Base-by-base conservation (phyloP, 2,888 invertebrate species). In the Helicoverpa assulta region DNA sequence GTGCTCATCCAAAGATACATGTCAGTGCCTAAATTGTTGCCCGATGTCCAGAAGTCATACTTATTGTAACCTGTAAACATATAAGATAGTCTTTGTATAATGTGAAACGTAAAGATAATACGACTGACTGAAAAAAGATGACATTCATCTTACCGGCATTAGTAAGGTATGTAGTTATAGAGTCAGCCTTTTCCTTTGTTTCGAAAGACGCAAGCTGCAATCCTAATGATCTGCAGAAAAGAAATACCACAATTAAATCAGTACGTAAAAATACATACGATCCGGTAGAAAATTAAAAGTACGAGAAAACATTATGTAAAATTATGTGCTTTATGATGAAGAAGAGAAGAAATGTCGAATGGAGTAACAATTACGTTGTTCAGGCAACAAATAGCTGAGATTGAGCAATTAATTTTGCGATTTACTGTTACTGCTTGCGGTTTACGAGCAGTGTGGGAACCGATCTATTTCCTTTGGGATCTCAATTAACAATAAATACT, bases 1-100 rank as follows among this genome's bases (percentile, higher is more conserved):
- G 98, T 98, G 90, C 98, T 98, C 98, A 98, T 98, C 98, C 98
- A 98, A 70, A 98, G 95, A 92, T 98, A 97, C 98, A 98, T 98
- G 87, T 98, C 98, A 18, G 98, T 98, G 47, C 98, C 98, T 70
- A 98, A 95, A 84, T 98, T 97, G 93, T 98, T 98, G 73, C 98
- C 98, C 70, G 98, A 98, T 86, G 98, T 98, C 98, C 98, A 98
- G 92, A 98, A 98, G 90, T 98, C 98, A 86, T 97, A 98, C 88
- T 98, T 97, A 82, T 97, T 97, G 91, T 98, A 98, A 5, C 97
- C 97, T 97, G 91, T 29, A 82, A 85, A 52, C 18, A 52, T 7
- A 59, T n/a, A 43, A 33, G 19, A 12, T 12, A 54, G 29, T 5
- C n/a, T 43, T 26, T 47, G 55, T 62, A 10, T 47, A 18, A 12